These are phyloP conservation scores for Cotesia typhae DNA, from an alignment of 1,140 invertebrate species.

Conservation along the genomic window DNA sequence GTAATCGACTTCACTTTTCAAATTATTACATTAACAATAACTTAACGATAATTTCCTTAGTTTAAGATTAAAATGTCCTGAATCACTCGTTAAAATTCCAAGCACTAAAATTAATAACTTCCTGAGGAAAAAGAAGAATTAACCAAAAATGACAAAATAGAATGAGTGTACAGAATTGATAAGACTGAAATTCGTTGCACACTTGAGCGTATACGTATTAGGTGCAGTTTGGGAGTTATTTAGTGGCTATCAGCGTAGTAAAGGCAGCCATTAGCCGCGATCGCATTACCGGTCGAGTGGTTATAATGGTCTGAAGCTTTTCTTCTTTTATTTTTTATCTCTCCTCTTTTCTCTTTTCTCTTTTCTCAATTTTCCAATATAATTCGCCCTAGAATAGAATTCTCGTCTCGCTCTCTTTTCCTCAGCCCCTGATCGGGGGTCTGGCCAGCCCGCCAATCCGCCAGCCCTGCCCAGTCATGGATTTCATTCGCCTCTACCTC, in stretches of 20 bases:
- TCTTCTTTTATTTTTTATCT: conserved; percentile 36
- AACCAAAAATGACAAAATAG: not conserved
- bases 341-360: not conserved
- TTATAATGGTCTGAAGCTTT: conserved; percentile 29
- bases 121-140: not conserved
- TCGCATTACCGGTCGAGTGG: conserved; percentile 49
- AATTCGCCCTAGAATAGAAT: conserved; percentile 9
- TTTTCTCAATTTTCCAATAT: conserved; percentile 49
- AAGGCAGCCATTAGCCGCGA: conserved; percentile 50
- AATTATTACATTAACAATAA: no score
- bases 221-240: conserved; percentile 50
- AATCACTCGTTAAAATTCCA: no score
- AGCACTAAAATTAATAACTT: no score
- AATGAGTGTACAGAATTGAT: conserved; percentile 45
- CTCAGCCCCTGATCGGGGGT: conserved; percentile 1
- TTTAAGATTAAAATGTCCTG: no score
- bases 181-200: conserved; percentile 22
- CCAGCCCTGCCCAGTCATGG: no score
- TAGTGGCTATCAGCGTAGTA: conserved; percentile 48
- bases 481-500: no score
- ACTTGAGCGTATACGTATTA: conserved; percentile 30
- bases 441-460: no score
- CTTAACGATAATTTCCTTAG: no score
- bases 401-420: not conserved
- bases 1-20: no score